Conservation (phyloP, 2,797 vertebrate genomes). For the Muscicapa striata region DNA sequence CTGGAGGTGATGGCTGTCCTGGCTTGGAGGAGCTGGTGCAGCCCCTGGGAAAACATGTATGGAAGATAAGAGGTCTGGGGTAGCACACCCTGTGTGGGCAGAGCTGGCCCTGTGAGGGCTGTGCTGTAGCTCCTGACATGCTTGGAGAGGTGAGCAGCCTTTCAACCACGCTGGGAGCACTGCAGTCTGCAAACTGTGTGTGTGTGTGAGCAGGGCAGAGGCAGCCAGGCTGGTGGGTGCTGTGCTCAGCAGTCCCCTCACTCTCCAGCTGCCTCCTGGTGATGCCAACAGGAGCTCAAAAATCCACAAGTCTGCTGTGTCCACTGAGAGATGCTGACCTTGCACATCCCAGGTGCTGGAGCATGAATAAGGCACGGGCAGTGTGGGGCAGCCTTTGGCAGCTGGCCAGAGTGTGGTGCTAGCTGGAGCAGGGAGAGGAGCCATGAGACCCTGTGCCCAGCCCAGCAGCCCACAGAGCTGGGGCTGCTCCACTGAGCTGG, state of each 20-base stretch:
- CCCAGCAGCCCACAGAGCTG: not conserved
- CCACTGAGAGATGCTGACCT: not conserved
- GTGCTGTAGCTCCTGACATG: rapidly evolving
- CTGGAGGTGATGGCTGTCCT: not conserved
- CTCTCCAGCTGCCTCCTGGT: not conserved
- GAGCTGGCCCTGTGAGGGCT: not conserved
- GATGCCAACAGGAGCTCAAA: not conserved
- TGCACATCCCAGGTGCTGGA: not conserved
- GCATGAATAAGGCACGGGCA: not conserved
- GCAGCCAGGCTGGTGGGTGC: not conserved
- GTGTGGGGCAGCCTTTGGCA: not conserved
- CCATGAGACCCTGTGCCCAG: not conserved
- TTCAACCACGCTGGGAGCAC: rapidly evolving
- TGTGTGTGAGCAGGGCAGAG: not conserved
- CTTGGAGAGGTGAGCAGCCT: not conserved
- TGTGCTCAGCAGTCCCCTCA: not conserved
- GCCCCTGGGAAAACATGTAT: rapidly evolving
- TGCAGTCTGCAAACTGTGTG: rapidly evolving
- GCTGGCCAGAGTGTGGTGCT: not conserved
- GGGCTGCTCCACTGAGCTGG: not conserved
- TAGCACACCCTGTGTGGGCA: not conserved
- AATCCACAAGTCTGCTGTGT: not conserved
- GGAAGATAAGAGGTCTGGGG: not conserved
- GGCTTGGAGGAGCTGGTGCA: not conserved
- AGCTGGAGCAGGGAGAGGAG: not conserved